These are phyloP conservation scores for Pantherophis alleghaniensis DNA, from an alignment of 2,797 vertebrate species.

Conservation along the genomic window DNA sequence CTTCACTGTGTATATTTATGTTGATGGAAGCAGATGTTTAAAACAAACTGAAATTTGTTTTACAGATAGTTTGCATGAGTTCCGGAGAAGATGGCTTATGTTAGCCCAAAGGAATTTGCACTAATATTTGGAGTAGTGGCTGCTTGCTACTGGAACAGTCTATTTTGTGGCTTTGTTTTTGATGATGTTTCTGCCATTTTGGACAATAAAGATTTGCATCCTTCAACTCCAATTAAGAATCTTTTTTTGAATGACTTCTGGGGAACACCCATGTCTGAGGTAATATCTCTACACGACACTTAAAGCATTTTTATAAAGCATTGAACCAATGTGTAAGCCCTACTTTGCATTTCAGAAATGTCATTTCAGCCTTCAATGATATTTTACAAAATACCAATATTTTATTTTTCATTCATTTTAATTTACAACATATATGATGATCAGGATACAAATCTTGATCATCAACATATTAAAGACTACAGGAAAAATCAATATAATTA, in stretches of 20 bases:
- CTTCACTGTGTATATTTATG: background rate
- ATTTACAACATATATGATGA: background rate
- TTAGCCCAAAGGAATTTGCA: conserved; percentile 87
- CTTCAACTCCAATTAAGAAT: conserved; percentile 87
- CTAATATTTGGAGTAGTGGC: conserved; percentile 87
- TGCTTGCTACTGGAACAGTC: conserved; percentile 96
- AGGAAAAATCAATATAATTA: background rate
- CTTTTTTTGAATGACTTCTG: conserved; percentile 98
- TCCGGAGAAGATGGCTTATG: conserved; percentile 83
- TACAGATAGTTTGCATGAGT: conserved; percentile 74
- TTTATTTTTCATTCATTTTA: background rate
- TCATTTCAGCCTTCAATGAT: background rate
- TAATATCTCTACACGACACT: conserved; percentile 44
- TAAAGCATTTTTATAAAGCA: background rate
- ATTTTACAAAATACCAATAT: background rate
- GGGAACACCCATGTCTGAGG: conserved; percentile 98
- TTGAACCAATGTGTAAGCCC: background rate
- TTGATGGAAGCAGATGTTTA: background rate
- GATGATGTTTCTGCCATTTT: conserved; percentile 97
- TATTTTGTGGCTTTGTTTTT: conserved; percentile 95
- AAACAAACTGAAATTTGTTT: conserved; percentile 12
- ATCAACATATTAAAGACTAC: background rate
- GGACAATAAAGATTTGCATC: conserved; percentile 97
- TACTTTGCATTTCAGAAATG: background rate
- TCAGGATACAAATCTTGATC: background rate